Base-by-base conservation (phyloP, 2,888 invertebrate species). In the Caenorhabditis uteleia region DNA sequence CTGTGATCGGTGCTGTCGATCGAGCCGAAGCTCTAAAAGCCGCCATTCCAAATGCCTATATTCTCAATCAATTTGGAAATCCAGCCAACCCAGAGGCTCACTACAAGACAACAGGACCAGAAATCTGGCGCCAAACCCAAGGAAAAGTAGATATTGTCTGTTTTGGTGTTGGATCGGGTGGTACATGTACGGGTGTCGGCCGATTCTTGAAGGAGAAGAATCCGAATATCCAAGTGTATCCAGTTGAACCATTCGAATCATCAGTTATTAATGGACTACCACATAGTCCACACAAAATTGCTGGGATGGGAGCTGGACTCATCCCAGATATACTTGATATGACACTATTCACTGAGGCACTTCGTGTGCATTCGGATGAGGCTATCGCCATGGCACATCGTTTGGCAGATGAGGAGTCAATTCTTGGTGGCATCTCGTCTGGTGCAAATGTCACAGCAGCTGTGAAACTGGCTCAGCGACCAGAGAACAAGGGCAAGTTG, bases 61-160 rank as follows among this genome's bases (percentile, higher is more conserved):
- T 77, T n/a, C 54, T 75, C 18, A 57, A 69, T 25, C 77, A 77
- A 59, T 79, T 77, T 60, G 67, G 50, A 8, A 80, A 82, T 48
- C 72, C 74, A 0, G 71, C 75, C 29, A 83, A 83, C 48, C 78
- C 79, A 14, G 68, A 70, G 38, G 76, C 76, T 29, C 83, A 83
- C 58, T 80, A 83, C 44, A 65, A 71, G 16, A 80, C 80, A 2
- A 83, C 83, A 2, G 83, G 82, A 10, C 80, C 79, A 4, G 83
- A 83, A 69, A 82, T 83, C 49, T 83, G 79, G 78, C 55, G 68
- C 25, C 83, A 83, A 53, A 80, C 82, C 2, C 61, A 75, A 23
- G 82, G 82, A 49, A 75, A 79, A 50, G 73, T 75, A 8, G 81
- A 78, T 39, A 74, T 74, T 20, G 78, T 77, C 18, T 65, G 76